Conservation (phyloP, 2,113 vertebrate genomes). For the Blennius ocellaris region DNA sequence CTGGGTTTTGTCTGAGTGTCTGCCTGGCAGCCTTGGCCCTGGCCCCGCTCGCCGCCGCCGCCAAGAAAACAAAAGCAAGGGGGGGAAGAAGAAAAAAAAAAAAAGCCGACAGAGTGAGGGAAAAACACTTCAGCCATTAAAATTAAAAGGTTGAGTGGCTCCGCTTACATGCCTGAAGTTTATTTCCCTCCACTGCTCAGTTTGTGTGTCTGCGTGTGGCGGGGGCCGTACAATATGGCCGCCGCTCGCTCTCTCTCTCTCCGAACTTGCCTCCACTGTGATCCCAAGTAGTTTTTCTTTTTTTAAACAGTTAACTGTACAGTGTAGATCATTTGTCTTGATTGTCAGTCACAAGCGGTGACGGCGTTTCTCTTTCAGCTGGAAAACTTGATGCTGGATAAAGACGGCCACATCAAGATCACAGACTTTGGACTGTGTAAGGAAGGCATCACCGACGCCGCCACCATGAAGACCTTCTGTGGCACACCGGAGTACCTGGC, state of each 20-base stretch:
- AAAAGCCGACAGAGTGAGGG: constrained; percentile 71
- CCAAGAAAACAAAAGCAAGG: constrained; percentile 75
- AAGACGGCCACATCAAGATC: constrained; percentile 99
- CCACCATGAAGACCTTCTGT: constrained; percentile 99
- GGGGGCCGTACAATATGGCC: constrained; percentile 7
- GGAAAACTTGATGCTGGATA: constrained; percentile 99
- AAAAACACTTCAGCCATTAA: constrained; percentile 78
- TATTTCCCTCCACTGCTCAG: constrained; percentile 51
- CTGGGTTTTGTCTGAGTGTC: constrained; percentile 65
- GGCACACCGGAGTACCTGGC: constrained; percentile 97
- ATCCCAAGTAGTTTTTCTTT: neutral
- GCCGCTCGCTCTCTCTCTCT: constrained; percentile 11
- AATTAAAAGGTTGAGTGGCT: constrained; percentile 82
- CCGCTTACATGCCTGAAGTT: constrained; percentile 68
- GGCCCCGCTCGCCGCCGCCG: constrained; percentile 64
- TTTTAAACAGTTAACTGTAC: neutral
- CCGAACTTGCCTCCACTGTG: neutral
- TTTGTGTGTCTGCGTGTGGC: constrained; percentile 60
- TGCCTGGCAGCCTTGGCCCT: constrained; percentile 79
- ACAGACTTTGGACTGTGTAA: constrained; percentile 99
- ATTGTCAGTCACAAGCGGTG: neutral
- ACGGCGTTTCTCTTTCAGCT: constrained; percentile 81
- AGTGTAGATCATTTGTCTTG: neutral
- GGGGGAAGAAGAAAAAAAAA: too few relatives aligned
- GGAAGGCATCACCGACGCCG: constrained; percentile 98